Conservation (phyloP, 2,113 vertebrate genomes). For the Maccullochella peelii region DNA sequence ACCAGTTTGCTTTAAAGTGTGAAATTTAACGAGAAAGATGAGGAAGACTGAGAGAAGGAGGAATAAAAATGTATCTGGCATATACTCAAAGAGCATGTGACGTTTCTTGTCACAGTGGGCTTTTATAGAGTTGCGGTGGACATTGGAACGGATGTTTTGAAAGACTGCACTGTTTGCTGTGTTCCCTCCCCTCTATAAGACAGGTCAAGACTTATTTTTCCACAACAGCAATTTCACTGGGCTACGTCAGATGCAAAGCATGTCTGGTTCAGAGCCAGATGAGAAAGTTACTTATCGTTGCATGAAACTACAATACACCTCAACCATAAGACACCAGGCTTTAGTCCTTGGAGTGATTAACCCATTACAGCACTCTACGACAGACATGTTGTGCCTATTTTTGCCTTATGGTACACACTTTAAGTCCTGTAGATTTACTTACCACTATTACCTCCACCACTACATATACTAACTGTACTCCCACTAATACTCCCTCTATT, state of each 20-base stretch:
- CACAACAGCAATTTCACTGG: conserved; percentile 64
- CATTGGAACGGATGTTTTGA: conserved; percentile 29
- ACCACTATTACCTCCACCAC: not conserved
- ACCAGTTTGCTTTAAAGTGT: conserved; percentile 40
- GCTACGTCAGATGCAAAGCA: conserved; percentile 71
- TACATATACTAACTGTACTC: conserved; percentile 11
- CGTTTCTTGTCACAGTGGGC: conserved; percentile 1
- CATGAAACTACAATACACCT: conserved; percentile 47
- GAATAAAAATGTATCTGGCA: conserved; percentile 22
- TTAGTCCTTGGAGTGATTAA: conserved; percentile 24
- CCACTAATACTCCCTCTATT: not conserved
- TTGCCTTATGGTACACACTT: not conserved
- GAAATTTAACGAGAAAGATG: conserved; percentile 56
- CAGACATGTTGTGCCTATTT: conserved; percentile 4
- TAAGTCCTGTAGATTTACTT: conserved; percentile 4
- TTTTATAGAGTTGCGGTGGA: conserved; percentile 27
- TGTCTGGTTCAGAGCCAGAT: conserved; percentile 63
- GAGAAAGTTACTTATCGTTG: conserved; percentile 69
- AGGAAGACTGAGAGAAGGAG: conserved; percentile 1
- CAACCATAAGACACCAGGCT: conserved; percentile 15
- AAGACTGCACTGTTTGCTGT: conserved; percentile 29
- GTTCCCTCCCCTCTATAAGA: conserved; percentile 38
- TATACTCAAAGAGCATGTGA: not conserved
- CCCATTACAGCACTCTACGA: not conserved
- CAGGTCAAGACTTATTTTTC: conserved; percentile 68